Conservation (phyloP, 2,888 invertebrate species). For the Drosophila prolongata region DNA sequence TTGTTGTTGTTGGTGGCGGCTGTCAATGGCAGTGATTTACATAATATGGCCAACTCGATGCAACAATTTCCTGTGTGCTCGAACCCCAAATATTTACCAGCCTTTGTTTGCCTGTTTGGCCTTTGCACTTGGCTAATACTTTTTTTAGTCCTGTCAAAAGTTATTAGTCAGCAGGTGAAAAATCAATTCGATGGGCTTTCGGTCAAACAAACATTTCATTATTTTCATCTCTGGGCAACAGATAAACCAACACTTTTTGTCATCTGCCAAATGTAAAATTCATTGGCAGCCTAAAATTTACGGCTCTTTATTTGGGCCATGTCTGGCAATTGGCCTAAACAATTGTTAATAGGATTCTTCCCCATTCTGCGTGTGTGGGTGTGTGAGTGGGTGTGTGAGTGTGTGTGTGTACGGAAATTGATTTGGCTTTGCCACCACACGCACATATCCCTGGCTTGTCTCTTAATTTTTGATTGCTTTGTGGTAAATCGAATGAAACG, state of each 20-base stretch:
- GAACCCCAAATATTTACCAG: slow-evolving; percentile 30
- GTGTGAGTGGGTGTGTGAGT: too few species aligned
- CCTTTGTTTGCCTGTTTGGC: slow-evolving; percentile 28
- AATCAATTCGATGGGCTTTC: slow-evolving; percentile 45
- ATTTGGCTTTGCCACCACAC: slow-evolving; percentile 29
- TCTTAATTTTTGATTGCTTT: slow-evolving; percentile 39
- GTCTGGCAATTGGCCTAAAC: slow-evolving; percentile 37
- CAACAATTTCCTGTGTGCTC: slow-evolving; percentile 66
- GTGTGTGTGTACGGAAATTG: slow-evolving; percentile 58
- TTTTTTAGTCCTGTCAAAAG: slow-evolving; percentile 30
- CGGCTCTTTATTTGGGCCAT: slow-evolving; percentile 26
- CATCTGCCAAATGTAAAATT: slow-evolving; percentile 32
- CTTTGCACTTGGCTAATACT: slow-evolving; percentile 3
- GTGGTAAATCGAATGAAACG: slow-evolving; percentile 48
- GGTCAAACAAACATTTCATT: slow-evolving; percentile 69
- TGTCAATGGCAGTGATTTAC: slow-evolving; percentile 71
- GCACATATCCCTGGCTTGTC: background rate
- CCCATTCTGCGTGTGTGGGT: slow-evolving; percentile 7
- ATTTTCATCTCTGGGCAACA: slow-evolving; percentile 51
- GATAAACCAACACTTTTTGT: slow-evolving; percentile 50
- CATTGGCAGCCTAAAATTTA: slow-evolving; percentile 17
- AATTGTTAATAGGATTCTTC: slow-evolving; percentile 60
- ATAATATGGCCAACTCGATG: slow-evolving; percentile 69
- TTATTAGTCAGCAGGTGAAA: slow-evolving; percentile 62
- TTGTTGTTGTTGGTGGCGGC: slow-evolving; percentile 13